These are phyloP conservation scores for Apteryx mantelli DNA, from an alignment of 2,113 vertebrate species.

Conservation along the genomic window DNA sequence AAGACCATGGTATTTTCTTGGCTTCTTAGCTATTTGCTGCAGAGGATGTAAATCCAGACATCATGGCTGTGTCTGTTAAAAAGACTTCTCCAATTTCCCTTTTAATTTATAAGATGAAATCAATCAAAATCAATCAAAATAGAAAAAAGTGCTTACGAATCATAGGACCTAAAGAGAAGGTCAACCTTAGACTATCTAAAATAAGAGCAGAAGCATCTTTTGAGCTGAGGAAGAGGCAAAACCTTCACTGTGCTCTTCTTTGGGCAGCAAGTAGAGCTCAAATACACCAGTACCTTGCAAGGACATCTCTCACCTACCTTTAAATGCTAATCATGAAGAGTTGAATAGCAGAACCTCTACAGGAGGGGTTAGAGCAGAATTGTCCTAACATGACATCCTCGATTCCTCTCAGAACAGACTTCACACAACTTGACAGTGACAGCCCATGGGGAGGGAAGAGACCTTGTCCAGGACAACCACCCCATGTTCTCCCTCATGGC, in stretches of 20 bases:
- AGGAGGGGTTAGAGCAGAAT: neutral
- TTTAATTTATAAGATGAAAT: neutral
- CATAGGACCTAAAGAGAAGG: neutral
- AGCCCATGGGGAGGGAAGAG: neutral
- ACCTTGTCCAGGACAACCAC: neutral
- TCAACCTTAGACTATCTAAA: neutral
- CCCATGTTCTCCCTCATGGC: neutral
- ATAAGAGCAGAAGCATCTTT: neutral
- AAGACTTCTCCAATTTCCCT: neutral
- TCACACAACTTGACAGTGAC: neutral
- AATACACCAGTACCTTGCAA: neutral
- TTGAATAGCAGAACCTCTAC: neutral
- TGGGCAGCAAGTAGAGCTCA: neutral
- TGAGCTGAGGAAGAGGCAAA: neutral
- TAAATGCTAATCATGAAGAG: neutral
- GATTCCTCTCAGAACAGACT: neutral
- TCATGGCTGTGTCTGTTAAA: neutral
- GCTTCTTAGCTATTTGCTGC: neutral
- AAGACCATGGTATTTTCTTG: neutral
- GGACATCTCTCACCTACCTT: neutral
- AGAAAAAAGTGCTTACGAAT: neutral
- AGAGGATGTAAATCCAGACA: neutral
- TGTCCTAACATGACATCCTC: accelerated
- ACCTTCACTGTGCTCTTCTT: neutral
- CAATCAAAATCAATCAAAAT: neutral